A percentile compares a stretch with the other conserved stretches of the same genome.
Conservation (phyloP, 2,888 invertebrate genomes). For the Ophioninae sp. region DNA sequence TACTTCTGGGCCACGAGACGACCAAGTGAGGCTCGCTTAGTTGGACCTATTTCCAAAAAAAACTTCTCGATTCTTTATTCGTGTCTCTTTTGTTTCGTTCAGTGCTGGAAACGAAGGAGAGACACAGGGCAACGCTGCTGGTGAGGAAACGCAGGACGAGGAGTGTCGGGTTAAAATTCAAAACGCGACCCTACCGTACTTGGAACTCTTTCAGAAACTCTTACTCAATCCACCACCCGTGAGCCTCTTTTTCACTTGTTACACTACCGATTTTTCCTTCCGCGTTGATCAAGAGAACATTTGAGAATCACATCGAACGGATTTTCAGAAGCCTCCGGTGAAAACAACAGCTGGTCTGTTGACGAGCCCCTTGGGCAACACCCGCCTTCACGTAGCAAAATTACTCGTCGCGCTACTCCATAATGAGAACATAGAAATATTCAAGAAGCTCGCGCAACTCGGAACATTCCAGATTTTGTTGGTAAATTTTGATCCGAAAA, state of each 20-base stretch:
- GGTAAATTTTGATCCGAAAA: constrained; percentile 78
- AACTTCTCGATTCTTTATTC: background rate
- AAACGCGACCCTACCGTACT: constrained; percentile 85
- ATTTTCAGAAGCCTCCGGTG: constrained; percentile 84
- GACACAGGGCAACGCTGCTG: constrained; percentile 75
- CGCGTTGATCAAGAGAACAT: background rate
- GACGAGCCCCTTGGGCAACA: constrained; percentile 90
- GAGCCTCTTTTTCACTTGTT: constrained; percentile 64
- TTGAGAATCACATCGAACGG: constrained; percentile 7
- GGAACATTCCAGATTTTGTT: constrained; percentile 83
- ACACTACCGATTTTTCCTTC: constrained; percentile 29
- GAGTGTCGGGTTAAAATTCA: constrained; percentile 85
- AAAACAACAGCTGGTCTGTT: constrained; percentile 87
- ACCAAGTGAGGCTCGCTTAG: constrained; percentile 76
- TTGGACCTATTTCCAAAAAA: constrained; percentile 10
- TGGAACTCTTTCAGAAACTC: constrained; percentile 87
- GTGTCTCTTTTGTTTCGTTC: constrained; percentile 32
- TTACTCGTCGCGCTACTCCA: constrained; percentile 89
- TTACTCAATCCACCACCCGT: constrained; percentile 88
- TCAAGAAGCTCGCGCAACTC: constrained; percentile 84
- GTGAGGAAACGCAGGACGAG: constrained; percentile 81
- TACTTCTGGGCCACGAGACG: constrained; percentile 84
- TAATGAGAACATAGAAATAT: constrained; percentile 88
- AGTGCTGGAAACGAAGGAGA: constrained; percentile 70
- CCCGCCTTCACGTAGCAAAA: constrained; percentile 90